Percentiles rank a stretch among this genome's conserved stretches.
Conservation (phyloP, 2,888 invertebrate genomes). For the Caenorhabditis sp. region DNA sequence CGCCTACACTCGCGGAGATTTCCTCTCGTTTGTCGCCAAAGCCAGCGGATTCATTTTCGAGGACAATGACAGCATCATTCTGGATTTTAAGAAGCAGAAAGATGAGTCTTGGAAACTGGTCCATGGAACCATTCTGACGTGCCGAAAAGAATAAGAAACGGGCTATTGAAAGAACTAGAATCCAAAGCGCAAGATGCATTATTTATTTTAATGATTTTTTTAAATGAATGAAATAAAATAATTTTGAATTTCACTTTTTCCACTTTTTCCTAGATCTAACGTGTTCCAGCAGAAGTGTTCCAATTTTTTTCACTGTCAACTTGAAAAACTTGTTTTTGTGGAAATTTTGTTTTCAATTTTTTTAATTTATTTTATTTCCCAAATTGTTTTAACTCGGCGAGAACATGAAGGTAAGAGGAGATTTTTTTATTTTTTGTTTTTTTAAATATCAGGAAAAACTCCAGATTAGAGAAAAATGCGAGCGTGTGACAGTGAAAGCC, state of each 20-base stretch:
- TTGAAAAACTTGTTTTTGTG: no score
- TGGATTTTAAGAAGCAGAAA: conserved; percentile 42
- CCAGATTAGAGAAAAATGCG: conserved; percentile 45
- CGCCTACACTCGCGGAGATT: conserved; percentile 32
- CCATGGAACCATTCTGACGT: conserved; percentile 45
- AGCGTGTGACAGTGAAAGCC: conserved; percentile 33
- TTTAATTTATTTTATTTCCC: neutral
- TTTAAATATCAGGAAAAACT: neutral
- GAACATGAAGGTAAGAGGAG: neutral
- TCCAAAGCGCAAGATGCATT: no score
- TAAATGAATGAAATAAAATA: no score
- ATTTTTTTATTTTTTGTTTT: neutral
- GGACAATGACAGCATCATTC: conserved; percentile 30
- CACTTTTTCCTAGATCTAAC: no score
- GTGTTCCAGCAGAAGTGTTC: no score
- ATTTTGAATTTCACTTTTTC: no score
- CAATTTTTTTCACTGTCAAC: no score
- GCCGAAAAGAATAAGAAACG: neutral
- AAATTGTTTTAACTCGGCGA: neutral
- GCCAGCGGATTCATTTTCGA: conserved; percentile 42
- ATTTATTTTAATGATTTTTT: no score
- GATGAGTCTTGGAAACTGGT: conserved; percentile 27
- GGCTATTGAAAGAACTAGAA: no score
- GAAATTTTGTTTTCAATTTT: neutral
- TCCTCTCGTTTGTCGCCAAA: conserved; percentile 26